These are phyloP conservation scores for Atta cephalotes DNA, from an alignment of 1,140 invertebrate species.

Conservation along the genomic window DNA sequence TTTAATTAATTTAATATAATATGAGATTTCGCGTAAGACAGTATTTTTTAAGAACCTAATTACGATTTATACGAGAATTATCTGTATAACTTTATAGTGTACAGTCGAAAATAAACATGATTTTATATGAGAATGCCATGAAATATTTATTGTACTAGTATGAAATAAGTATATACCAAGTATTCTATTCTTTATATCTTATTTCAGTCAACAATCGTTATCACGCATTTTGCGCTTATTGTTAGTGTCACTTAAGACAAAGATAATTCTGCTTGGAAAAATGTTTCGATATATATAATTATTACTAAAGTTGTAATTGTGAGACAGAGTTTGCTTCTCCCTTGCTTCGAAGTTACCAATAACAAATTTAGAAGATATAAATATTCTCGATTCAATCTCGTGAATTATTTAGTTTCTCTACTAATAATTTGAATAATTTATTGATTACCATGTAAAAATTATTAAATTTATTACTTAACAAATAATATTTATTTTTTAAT, in stretches of 20 bases:
- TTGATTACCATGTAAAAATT: background rate
- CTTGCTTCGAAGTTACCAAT: background rate
- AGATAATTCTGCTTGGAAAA: background rate
- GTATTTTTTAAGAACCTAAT: too few species aligned
- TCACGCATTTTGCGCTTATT: background rate
- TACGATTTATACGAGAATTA: too few species aligned
- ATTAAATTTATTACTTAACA: background rate
- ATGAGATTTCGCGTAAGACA: too few species aligned
- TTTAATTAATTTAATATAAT: too few species aligned
- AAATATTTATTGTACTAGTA: background rate
- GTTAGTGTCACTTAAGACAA: too few species aligned
- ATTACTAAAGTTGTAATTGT: background rate
- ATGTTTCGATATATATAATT: background rate
- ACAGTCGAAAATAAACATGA: background rate
- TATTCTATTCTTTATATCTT: background rate
- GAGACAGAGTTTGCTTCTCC: background rate
- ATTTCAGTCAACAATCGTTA: background rate
- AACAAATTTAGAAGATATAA: too few species aligned
- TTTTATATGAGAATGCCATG: background rate
- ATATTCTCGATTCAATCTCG: too few species aligned
- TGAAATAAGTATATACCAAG: background rate
- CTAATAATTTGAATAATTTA: background rate
- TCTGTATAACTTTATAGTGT: background rate
- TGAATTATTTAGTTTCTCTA: background rate
- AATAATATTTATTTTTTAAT: background rate